A percentile compares a stretch with the other conserved stretches of the same genome.
phyloP scores from a whole-genome alignment of 2,888 invertebrate genomes.

The Drosophila conformis region DNA sequence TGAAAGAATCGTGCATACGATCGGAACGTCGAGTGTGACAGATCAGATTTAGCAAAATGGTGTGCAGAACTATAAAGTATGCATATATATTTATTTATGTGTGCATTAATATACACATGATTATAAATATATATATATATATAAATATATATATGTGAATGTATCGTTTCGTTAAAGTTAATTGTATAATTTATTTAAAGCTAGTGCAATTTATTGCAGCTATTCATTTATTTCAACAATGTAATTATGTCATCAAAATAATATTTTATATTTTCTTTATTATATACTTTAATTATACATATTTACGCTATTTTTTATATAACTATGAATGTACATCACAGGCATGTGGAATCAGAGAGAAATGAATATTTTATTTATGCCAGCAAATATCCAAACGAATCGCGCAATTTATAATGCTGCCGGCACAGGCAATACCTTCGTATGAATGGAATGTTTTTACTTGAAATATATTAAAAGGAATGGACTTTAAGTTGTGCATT shows the following conservation, averaged over 20 bases:
- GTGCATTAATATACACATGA: slow-evolving; percentile 33
- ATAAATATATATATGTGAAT: slow-evolving; percentile 25
- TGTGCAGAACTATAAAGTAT: slow-evolving; percentile 63
- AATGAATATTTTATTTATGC: slow-evolving; percentile 21
- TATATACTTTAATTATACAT: slow-evolving; percentile 35
- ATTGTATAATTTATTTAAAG: slow-evolving; percentile 74
- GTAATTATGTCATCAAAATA: slow-evolving; percentile 65
- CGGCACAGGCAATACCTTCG: slow-evolving; percentile 28
- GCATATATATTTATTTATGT: slow-evolving; percentile 36
- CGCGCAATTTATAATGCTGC: slow-evolving; percentile 39
- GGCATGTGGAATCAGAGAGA: slow-evolving; percentile 24
- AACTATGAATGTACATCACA: slow-evolving; percentile 41
- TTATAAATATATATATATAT: slow-evolving; percentile 16
- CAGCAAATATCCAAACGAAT: slow-evolving; percentile 2
- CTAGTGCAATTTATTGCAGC: slow-evolving; percentile 44
- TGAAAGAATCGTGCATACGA: slow-evolving; percentile 36
- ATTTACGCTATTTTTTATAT: slow-evolving; percentile 48
- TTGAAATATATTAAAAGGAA: slow-evolving; percentile 23
- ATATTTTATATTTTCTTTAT: slow-evolving; percentile 46
- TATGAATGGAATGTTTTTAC: slow-evolving; percentile 40
- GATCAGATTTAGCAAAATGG: slow-evolving; percentile 72
- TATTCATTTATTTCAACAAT: slow-evolving; percentile 58
- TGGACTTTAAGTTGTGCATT: slow-evolving; percentile 47
- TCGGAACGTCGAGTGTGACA: slow-evolving; percentile 48
- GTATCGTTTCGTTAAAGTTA: slow-evolving; percentile 68